phyloP scores from a whole-genome alignment of 2,113 vertebrate species.

The Okapia johnstoni region DNA sequence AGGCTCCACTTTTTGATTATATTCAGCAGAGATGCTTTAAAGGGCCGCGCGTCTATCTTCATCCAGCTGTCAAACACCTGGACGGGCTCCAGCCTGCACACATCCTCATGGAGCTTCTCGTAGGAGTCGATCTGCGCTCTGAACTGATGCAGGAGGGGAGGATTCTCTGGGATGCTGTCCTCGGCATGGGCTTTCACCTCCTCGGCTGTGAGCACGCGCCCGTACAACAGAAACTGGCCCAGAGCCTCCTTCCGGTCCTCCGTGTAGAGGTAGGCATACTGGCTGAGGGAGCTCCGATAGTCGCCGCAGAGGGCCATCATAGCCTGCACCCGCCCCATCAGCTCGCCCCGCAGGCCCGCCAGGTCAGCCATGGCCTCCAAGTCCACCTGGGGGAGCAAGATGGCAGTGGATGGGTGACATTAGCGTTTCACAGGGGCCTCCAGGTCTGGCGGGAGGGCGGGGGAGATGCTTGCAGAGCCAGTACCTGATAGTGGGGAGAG shows the following conservation, averaged over 20 bases:
- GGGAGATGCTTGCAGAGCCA: accelerated
- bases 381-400: slow-evolving; percentile 79
- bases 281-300: slow-evolving; percentile 81
- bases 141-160: slow-evolving; percentile 85
- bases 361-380: slow-evolving; percentile 88
- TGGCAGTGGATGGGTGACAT: neutral
- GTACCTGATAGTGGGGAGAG: slow-evolving; percentile 92
- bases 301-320: slow-evolving; percentile 73
- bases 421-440: accelerated
- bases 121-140: slow-evolving; percentile 89
- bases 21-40: slow-evolving; percentile 89
- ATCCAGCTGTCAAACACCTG: slow-evolving; percentile 89
- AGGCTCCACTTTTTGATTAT: slow-evolving; percentile 93
- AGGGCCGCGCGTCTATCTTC: slow-evolving; percentile 84
- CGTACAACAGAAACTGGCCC: slow-evolving; percentile 86
- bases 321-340: slow-evolving; percentile 80
- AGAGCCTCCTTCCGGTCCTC: slow-evolving; percentile 89
- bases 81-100: slow-evolving; percentile 80
- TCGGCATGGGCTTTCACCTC: slow-evolving; percentile 80
- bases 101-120: slow-evolving; percentile 88
- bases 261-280: slow-evolving; percentile 86
- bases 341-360: slow-evolving; percentile 73
- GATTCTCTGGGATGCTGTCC: slow-evolving; percentile 77
- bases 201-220: slow-evolving; percentile 79
- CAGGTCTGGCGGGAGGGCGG: accelerated